A percentile compares a stretch with the other conserved stretches of the same genome.
Conservation (phyloP, 35 echinoderm and acorn worm species). For the Ptychodera flava region DNA sequence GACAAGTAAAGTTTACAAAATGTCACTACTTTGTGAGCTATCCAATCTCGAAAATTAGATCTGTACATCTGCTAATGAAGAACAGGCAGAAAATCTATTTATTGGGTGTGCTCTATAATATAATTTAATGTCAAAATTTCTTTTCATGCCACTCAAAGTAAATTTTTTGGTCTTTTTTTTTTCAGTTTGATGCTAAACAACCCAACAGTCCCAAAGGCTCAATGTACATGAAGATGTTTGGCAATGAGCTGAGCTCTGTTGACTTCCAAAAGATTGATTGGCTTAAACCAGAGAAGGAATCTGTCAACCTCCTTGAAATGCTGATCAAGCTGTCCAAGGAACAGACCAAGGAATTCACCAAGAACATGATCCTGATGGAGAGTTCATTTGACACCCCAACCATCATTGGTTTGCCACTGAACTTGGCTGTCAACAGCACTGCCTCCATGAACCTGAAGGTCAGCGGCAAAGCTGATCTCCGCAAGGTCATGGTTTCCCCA, state of each 20-base stretch:
- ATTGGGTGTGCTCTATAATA: no score
- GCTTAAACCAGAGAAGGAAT: constrained; percentile 16
- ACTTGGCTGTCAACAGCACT: constrained; percentile 58
- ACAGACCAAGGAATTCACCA: constrained; percentile 55
- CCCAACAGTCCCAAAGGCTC: constrained; percentile 40
- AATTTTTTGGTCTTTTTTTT: no score
- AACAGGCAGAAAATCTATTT: no score
- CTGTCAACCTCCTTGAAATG: constrained; percentile 34
- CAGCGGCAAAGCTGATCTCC: constrained; percentile 53
- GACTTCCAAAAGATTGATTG: constrained; percentile 18
- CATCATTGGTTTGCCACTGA: constrained; percentile 69
- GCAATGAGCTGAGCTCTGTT: constrained; percentile 53
- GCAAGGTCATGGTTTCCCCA: constrained; percentile 44
- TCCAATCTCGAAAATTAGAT: no score
- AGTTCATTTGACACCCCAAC: constrained; percentile 35
- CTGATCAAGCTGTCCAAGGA: constrained; percentile 40
- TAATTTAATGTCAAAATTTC: no score
- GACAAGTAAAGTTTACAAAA: no score
- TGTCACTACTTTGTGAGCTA: no score
- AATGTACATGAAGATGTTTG: constrained; percentile 82
- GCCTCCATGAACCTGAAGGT: constrained; percentile 37
- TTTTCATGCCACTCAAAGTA: no score
- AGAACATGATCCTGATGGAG: constrained; percentile 52
- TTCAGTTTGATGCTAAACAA: constrained; percentile 42
- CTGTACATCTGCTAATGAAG: no score